These are phyloP conservation scores for Narcine bancroftii DNA, from an alignment of 2,113 vertebrate genomes.

Conservation along the genomic window DNA sequence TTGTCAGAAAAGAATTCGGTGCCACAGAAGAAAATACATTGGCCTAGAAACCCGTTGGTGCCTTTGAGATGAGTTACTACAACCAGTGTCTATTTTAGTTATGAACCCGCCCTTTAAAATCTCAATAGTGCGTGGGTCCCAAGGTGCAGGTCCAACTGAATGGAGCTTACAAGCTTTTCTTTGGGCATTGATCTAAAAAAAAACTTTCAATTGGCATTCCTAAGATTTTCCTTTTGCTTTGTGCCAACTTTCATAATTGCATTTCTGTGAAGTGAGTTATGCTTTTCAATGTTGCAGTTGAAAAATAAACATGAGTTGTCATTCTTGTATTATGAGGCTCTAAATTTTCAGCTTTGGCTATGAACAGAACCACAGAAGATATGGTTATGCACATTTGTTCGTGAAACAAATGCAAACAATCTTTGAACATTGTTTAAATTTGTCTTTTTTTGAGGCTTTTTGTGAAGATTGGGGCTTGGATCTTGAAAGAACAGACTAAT, in stretches of 20 bases:
- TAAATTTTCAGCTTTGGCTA: not conserved
- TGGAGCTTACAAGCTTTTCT: too few species aligned
- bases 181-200: not conserved
- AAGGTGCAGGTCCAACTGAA: too few species aligned
- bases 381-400: not conserved
- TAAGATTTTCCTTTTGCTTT: not conserved
- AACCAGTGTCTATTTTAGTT: too few species aligned
- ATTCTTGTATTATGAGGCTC: not conserved
- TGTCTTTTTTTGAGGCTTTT: not conserved
- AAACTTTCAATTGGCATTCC: not conserved
- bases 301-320: not conserved
- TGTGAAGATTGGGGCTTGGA: not conserved
- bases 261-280: not conserved
- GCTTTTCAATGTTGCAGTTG: not conserved
- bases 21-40: too few species aligned
- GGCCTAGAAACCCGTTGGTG: too few species aligned
- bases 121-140: too few species aligned
- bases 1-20: not conserved
- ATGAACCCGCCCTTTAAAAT: too few species aligned
- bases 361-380: not conserved
- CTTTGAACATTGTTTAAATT: not conserved
- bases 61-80: too few species aligned
- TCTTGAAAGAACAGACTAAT: not conserved
- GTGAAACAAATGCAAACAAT: not conserved
- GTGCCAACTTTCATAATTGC: not conserved